Conservation (phyloP, 2,797 vertebrate species). For the Scleropages formosus region DNA sequence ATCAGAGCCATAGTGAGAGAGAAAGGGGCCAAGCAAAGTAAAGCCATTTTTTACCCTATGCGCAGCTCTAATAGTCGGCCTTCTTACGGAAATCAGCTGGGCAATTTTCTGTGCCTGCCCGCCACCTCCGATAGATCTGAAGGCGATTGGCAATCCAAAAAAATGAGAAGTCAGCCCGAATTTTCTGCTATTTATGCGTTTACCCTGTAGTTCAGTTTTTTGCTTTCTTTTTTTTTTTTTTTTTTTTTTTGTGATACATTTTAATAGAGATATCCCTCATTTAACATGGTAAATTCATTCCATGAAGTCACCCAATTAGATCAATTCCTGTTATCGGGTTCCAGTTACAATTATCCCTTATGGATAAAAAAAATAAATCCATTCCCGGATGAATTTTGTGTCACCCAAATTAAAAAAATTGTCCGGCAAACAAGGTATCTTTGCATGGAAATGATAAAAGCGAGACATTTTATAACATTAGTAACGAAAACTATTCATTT, state of each 20-base stretch:
- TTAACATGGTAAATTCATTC: no score
- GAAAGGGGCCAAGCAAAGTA: constrained; percentile 36
- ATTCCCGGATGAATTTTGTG: no score
- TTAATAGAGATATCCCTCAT: no score
- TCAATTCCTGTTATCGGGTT: no score
- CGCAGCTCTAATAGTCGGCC: constrained; percentile 68
- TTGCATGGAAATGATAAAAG: no score
- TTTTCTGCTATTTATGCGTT: constrained; percentile 5
- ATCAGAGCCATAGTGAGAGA: constrained; percentile 57
- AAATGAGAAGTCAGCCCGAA: constrained; percentile 52
- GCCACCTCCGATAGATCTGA: constrained; percentile 45
- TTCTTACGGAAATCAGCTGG: constrained; percentile 55
- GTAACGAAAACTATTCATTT: no score
- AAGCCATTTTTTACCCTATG: constrained; percentile 56
- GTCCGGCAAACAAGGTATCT: no score
- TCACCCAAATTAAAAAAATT: no score
- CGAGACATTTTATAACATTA: no score
- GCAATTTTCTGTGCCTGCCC: constrained; percentile 61
- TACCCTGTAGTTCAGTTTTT: not conserved
- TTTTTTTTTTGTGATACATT: not conserved
- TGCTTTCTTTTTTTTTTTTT: not conserved
- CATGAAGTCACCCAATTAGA: no score
- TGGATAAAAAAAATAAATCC: no score
- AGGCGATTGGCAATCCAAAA: constrained; percentile 52
- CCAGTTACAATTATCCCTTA: no score